Conservation (phyloP, 2,797 vertebrate species). For the Enteromius trimaculatus region DNA sequence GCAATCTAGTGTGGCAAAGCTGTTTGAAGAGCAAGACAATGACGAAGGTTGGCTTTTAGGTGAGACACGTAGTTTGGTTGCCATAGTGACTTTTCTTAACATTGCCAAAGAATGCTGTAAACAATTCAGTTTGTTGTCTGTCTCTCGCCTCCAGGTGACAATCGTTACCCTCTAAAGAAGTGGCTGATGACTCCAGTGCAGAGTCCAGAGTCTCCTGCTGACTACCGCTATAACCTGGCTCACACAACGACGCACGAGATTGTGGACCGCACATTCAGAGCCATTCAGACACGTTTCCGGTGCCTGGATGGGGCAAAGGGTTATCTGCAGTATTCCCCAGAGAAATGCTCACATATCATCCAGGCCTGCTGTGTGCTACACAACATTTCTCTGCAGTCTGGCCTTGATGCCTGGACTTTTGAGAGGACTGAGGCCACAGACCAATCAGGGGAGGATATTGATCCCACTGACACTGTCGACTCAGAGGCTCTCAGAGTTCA, state of each 20-base stretch:
- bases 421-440: conserved; percentile 81
- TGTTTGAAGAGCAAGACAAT: conserved; percentile 78
- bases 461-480: conserved; percentile 84
- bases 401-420: conserved; percentile 90
- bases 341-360: conserved; percentile 92
- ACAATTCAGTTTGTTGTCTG: conserved; percentile 17
- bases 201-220: conserved; percentile 83
- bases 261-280: conserved; percentile 87
- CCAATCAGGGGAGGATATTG: conserved; percentile 80
- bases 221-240: conserved; percentile 90
- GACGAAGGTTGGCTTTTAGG: conserved; percentile 92
- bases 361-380: conserved; percentile 95
- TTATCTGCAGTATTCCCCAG: conserved; percentile 93
- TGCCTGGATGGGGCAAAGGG: conserved; percentile 93
- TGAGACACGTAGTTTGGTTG: conserved; percentile 63
- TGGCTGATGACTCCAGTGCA: conserved; percentile 94
- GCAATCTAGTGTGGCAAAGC: conserved; percentile 80
- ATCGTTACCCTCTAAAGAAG: conserved; percentile 83
- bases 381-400: conserved; percentile 91
- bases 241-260: conserved; percentile 88
- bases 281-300: conserved; percentile 89
- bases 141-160: conserved; percentile 79
- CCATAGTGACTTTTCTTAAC: background rate
- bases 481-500: conserved; percentile 83
- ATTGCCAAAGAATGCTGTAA: background rate